A percentile compares a stretch with the other conserved stretches of the same genome.
Evolutionary conservation across 2,888 invertebrate species (phyloP).

Genomic region (Dendrolimus pini): DNA sequence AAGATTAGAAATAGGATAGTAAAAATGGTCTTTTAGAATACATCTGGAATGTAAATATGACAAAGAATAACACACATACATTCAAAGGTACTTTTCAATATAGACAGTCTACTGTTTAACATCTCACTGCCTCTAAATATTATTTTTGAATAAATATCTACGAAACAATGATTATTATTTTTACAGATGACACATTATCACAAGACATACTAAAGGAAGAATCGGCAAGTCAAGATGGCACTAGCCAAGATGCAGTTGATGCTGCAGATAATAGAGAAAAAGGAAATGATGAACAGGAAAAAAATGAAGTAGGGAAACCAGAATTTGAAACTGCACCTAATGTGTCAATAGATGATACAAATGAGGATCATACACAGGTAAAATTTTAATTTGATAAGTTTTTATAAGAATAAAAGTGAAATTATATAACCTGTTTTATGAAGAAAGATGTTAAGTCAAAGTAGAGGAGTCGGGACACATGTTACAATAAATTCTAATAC

Average conservation of each 20-base stretch:
- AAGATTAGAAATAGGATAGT: no score
- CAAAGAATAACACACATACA: no score
- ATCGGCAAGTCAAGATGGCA: slow-evolving; percentile 21
- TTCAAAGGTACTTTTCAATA: no score
- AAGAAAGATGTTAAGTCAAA: no score
- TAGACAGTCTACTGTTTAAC: no score
- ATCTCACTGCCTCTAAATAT: no score
- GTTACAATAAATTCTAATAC: neutral
- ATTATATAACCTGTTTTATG: neutral
- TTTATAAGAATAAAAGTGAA: neutral
- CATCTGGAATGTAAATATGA: no score
- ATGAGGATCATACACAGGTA: slow-evolving; percentile 68
- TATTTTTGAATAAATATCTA: no score
- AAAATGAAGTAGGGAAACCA: slow-evolving; percentile 49
- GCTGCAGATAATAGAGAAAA: slow-evolving; percentile 19
- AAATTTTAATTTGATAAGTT: slow-evolving; percentile 5
- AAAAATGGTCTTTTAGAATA: no score
- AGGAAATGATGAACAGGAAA: slow-evolving; percentile 27
- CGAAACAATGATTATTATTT: no score
- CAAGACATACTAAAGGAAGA: slow-evolving; percentile 27
- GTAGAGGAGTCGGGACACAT: no score
- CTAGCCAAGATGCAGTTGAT: slow-evolving; percentile 10
- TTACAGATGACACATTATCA: neutral
- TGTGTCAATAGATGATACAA: slow-evolving; percentile 53
- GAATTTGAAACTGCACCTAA: slow-evolving; percentile 74